phyloP scores from a whole-genome alignment of 2,113 vertebrate species.

The Cricetomys ansorgei region DNA sequence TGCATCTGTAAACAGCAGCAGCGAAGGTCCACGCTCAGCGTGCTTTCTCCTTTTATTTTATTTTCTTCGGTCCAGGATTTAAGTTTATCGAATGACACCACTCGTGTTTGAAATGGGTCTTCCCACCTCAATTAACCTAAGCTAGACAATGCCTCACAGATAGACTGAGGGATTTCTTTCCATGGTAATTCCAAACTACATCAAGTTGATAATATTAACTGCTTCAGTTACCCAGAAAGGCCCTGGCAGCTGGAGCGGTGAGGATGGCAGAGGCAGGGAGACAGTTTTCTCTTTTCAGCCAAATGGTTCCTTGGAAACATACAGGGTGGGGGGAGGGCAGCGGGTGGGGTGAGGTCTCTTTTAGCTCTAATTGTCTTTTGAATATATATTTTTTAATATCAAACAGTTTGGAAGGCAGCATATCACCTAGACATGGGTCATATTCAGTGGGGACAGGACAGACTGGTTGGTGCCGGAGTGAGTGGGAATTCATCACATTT shows the following conservation, averaged over 20 bases:
- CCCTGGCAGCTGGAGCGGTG: neutral
- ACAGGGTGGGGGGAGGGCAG: neutral
- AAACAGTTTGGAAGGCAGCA: neutral
- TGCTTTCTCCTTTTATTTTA: neutral
- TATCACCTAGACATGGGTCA: rapidly evolving
- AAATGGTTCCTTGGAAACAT: neutral
- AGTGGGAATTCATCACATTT: neutral
- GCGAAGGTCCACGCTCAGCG: too few species aligned
- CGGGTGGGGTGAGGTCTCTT: too few species aligned
- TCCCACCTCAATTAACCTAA: neutral
- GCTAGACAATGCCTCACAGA: neutral
- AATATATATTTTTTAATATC: neutral
- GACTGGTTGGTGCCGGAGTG: neutral
- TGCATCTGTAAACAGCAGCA: too few species aligned
- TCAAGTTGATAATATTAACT: neutral
- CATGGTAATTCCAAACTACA: neutral
- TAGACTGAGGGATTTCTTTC: neutral
- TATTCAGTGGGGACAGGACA: rapidly evolving
- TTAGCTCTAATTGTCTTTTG: neutral
- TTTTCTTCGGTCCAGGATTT: neutral
- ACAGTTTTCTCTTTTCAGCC: neutral
- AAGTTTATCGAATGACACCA: neutral
- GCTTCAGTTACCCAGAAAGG: neutral
- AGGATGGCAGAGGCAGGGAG: too few species aligned
- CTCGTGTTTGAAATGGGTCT: too few species aligned